These are phyloP conservation scores for Brachirus orientalis DNA, from an alignment of 2,113 vertebrate genomes.

Conservation along the genomic window DNA sequence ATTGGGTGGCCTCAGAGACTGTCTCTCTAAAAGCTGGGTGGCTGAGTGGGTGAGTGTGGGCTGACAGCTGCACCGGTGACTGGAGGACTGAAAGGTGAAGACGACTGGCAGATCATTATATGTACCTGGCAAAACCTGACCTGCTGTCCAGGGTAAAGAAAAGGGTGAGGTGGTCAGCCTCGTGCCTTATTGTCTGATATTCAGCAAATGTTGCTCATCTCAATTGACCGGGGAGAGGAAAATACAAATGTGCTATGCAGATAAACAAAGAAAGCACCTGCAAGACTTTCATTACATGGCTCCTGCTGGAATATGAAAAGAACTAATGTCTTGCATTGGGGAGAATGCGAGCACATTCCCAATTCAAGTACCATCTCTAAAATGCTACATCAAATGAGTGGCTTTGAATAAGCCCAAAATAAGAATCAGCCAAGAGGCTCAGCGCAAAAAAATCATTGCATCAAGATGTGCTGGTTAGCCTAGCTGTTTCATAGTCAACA, in stretches of 20 bases:
- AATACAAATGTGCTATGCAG: slow-evolving; percentile 54
- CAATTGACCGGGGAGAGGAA: slow-evolving; percentile 46
- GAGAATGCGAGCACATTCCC: slow-evolving; percentile 51
- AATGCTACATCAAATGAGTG: slow-evolving; percentile 67
- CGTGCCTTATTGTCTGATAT: slow-evolving; percentile 61
- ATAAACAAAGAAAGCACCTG: slow-evolving; percentile 67
- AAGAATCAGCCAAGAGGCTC: slow-evolving; percentile 63
- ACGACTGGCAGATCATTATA: slow-evolving; percentile 25
- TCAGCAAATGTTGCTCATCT: slow-evolving; percentile 60
- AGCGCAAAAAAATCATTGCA: slow-evolving; percentile 51
- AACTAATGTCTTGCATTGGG: slow-evolving; percentile 44
- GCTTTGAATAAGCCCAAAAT: slow-evolving; percentile 64
- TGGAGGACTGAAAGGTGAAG: slow-evolving; percentile 50
- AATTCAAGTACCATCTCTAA: slow-evolving; percentile 67
- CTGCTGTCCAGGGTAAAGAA: slow-evolving; percentile 15
- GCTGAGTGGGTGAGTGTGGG: slow-evolving; percentile 56
- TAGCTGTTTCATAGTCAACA: slow-evolving; percentile 66
- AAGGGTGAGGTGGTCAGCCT: slow-evolving; percentile 26
- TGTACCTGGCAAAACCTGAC: slow-evolving; percentile 54
- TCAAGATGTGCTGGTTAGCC: slow-evolving; percentile 58
- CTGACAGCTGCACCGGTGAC: slow-evolving; percentile 64
- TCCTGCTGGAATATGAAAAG: slow-evolving; percentile 52
- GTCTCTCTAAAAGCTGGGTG: slow-evolving; percentile 48
- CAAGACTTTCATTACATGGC: slow-evolving; percentile 48
- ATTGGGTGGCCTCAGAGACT: slow-evolving; percentile 42